phyloP scores from a whole-genome alignment of 2,797 vertebrate genomes.

The Pangasius sanitwongsei region DNA sequence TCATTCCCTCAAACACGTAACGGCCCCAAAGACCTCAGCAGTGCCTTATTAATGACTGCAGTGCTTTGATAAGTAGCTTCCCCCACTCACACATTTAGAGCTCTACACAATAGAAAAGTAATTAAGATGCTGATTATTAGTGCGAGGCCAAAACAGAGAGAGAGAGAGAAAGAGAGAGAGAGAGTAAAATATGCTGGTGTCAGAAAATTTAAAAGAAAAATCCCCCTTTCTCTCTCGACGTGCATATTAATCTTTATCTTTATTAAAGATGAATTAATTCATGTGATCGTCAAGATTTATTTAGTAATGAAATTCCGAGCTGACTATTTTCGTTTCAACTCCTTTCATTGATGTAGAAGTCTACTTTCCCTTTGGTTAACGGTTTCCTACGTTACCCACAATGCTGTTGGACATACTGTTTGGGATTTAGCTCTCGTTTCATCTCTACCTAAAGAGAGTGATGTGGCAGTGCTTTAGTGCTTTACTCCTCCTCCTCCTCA shows the following conservation, averaged over 20 bases:
- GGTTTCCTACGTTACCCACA: background rate
- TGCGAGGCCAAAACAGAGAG: slow-evolving; percentile 25
- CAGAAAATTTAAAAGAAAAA: background rate
- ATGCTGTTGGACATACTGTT: background rate
- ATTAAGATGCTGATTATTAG: slow-evolving; percentile 52
- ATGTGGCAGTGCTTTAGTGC: background rate
- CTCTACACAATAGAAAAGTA: slow-evolving; percentile 33
- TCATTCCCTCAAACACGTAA: slow-evolving; percentile 41
- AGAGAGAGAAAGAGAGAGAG: background rate
- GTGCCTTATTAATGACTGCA: slow-evolving; percentile 41
- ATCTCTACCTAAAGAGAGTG: background rate
- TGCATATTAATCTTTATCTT: background rate
- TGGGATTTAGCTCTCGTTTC: background rate
- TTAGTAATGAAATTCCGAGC: background rate
- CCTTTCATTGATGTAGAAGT: background rate
- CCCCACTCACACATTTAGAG: background rate
- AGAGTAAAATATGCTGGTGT: background rate
- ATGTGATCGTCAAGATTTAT: background rate
- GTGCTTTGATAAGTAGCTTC: slow-evolving; percentile 11
- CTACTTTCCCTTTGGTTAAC: background rate
- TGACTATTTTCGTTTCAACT: background rate
- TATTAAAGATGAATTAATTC: background rate
- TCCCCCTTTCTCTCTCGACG: too few species aligned
- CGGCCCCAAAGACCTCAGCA: slow-evolving; percentile 15
- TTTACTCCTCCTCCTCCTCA: background rate